These are phyloP conservation scores for Distichodus sexfasciatus DNA, from an alignment of 2,797 vertebrate genomes.

Conservation along the genomic window DNA sequence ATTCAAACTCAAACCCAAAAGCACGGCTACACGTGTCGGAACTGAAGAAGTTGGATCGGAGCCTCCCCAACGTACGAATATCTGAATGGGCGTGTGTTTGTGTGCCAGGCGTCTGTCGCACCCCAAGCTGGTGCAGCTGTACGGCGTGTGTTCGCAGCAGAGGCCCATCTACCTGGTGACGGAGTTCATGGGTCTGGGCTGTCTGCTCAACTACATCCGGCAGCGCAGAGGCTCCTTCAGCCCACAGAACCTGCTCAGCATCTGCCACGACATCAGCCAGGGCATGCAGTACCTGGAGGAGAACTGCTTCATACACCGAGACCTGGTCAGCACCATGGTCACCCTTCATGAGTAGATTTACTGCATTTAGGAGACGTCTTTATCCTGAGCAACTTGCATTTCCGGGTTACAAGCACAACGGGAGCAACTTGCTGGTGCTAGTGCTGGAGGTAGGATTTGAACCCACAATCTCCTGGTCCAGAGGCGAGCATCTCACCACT, in stretches of 20 bases:
- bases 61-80: too few species aligned
- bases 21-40: too few species aligned
- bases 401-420: too few species aligned
- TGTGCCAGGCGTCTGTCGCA: conserved; percentile 85
- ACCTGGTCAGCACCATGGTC: conserved; percentile 74
- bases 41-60: too few species aligned
- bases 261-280: conserved; percentile 87
- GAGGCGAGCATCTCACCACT: too few species aligned
- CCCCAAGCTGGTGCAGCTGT: conserved; percentile 90
- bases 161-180: conserved; percentile 91
- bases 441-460: too few species aligned
- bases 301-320: conserved; percentile 89
- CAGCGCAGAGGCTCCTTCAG: conserved; percentile 77
- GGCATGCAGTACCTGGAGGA: conserved; percentile 91
- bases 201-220: conserved; percentile 85
- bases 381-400: too few species aligned
- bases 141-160: conserved; percentile 89
- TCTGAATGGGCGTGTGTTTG: too few species aligned
- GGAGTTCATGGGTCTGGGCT: conserved; percentile 93
- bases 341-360: neutral
- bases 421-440: too few species aligned
- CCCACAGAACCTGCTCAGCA: conserved; percentile 77
- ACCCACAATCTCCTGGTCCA: too few species aligned
- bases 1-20: too few species aligned
- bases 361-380: too few species aligned